Percentiles rank a stretch among this genome's conserved stretches.
phyloP scores from a whole-genome alignment of 2,113 vertebrate genomes.

The Brevimyrus niger region DNA sequence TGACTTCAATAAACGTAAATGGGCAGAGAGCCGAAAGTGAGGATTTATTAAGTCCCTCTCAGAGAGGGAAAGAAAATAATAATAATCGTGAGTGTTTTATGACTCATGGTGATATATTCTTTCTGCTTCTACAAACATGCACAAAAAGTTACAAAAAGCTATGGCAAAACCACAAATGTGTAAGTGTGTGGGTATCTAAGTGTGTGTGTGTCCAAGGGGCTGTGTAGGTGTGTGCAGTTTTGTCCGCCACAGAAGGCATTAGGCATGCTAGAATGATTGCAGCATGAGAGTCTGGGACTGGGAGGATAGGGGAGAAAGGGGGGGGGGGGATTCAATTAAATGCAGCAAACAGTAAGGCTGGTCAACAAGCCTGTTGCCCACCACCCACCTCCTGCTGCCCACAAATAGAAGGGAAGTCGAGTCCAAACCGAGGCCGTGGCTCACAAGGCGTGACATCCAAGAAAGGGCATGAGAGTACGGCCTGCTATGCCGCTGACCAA shows the following conservation, averaged over 20 bases:
- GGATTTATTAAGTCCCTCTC: not conserved
- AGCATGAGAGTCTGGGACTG: not conserved
- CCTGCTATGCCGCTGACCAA: not conserved
- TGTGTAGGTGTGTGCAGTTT: not conserved
- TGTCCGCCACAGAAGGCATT: not conserved
- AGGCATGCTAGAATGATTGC: not conserved
- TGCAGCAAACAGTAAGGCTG: constrained; percentile 16
- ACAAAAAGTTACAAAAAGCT: not conserved
- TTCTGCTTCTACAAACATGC: not conserved
- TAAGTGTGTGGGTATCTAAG: not conserved
- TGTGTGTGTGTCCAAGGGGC: not conserved
- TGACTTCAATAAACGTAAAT: not conserved
- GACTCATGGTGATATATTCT: not conserved
- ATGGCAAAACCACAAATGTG: not conserved
- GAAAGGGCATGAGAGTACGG: no score
- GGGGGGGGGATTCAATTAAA: constrained; percentile 26
- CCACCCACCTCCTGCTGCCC: not conserved
- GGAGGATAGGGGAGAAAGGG: not conserved
- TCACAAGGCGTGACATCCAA: not conserved
- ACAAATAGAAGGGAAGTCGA: not conserved
- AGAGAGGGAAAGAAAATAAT: not conserved
- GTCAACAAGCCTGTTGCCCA: constrained; percentile 19
- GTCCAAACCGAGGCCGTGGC: not conserved
- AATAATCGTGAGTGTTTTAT: not conserved
- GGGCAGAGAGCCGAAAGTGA: not conserved